Conservation (phyloP, 2,113 vertebrate genomes). For the Rattus norvegicus region DNA sequence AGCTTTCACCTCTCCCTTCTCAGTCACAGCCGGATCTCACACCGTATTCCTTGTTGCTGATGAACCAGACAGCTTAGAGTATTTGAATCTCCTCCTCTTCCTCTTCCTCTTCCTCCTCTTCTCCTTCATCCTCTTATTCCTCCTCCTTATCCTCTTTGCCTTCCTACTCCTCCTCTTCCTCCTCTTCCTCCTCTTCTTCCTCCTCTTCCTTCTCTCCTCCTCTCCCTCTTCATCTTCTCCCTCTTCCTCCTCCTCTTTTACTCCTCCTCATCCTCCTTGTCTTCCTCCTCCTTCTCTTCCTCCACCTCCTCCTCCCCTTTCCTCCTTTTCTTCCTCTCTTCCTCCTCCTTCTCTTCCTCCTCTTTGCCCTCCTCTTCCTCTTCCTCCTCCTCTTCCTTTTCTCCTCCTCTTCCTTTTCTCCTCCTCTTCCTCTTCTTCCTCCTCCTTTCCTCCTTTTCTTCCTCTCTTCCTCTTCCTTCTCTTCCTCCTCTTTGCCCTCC, state of each 20-base stretch:
- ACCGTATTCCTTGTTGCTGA: background rate
- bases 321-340: too few relatives aligned
- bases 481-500: too few relatives aligned
- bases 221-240: too few relatives aligned
- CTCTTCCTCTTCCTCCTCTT: background rate
- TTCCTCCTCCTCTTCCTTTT: too few relatives aligned
- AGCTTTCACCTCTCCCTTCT: background rate
- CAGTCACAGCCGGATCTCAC: background rate
- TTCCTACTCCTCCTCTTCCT: too few relatives aligned
- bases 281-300: background rate
- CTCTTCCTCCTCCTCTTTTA: background rate
- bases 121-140: too few relatives aligned
- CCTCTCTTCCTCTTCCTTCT: too few relatives aligned
- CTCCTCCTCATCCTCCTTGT: background rate
- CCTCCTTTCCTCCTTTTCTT: too few relatives aligned
- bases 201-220: background rate
- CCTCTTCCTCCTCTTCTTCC: rapidly evolving
- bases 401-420: too few relatives aligned
- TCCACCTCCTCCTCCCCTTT: rapidly evolving
- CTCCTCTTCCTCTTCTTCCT: background rate
- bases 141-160: too few relatives aligned
- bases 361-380: background rate
- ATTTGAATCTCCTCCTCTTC: background rate
- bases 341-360: too few relatives aligned
- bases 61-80: background rate